Conservation (phyloP, 2,797 vertebrate species). For the Gymnocypris eckloni region DNA sequence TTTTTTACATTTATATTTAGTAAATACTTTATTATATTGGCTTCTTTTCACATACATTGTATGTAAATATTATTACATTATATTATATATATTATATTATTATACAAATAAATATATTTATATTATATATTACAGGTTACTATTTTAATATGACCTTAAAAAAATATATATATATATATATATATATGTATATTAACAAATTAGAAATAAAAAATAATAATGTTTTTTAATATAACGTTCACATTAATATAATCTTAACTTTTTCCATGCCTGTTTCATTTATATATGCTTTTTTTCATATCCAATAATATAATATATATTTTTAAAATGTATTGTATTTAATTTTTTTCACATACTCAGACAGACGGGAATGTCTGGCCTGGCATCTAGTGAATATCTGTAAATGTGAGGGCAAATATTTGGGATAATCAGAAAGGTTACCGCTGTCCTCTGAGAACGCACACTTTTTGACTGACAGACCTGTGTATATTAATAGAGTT, state of each 20-base stretch:
- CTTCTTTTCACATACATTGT: too few relatives aligned
- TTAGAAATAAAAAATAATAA: too few relatives aligned
- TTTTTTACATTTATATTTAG: not conserved
- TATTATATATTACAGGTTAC: too few relatives aligned
- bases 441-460: conserved; percentile 60
- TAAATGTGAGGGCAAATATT: conserved; percentile 78
- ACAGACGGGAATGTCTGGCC: conserved; percentile 68
- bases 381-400: conserved; percentile 67
- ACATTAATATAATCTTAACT: not conserved
- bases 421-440: conserved; percentile 76
- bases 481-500: conserved; percentile 68
- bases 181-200: too few relatives aligned
- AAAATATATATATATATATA: too few relatives aligned
- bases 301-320: too few relatives aligned
- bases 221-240: too few relatives aligned
- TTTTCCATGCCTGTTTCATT: not conserved
- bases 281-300: not conserved
- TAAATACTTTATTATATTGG: not conserved
- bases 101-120: too few relatives aligned
- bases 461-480: conserved; percentile 65
- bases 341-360: not conserved
- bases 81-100: too few relatives aligned
- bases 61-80: too few relatives aligned
- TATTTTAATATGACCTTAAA: too few relatives aligned
- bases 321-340: not conserved